Evolutionary conservation across 30 jellyfish, hydroid and myxozoan species (phyloP), one percentile per base, ranked within the genome.

Genomic region (Chironex yamaguchii): DNA sequence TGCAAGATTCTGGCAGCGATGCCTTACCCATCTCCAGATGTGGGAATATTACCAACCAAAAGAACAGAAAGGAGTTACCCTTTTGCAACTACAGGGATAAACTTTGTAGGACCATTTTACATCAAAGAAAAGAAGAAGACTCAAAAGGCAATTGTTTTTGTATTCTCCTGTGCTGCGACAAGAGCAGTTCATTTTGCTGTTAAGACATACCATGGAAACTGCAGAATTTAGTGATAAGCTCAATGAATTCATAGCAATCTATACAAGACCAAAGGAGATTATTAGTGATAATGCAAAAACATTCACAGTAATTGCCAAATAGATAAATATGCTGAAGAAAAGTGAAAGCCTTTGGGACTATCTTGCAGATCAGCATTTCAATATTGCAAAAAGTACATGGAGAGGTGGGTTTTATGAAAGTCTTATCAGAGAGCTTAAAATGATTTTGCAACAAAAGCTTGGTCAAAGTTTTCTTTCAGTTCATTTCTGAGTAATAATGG

Each of bases 281-380:
- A 65, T 65, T 49, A 65, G 85, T 50, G 92, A 82, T 67, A 82
- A 82, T 68, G 92, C 92, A 3, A 48, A 82, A 49, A 82, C 92
- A 20, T 82, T 82, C 67, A 36, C 67, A 49, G 86, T 68, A 11
- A 77, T 85, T 2, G 92, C 92, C 12, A 82, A 65, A 67, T 82
- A 29, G 27, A 36, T 82, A 13, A 36, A 67, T 21, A 68, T 29
- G 23, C 13, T 82, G 1, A 63, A 67, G 36, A 82, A 67, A 67
- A 65, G 85, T 49, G 92, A 82, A 68, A 80, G 68, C 62, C 49
- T 80, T 3, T 83, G 65, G 29, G 84, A 21, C 4, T 80, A 62
- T 33, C 34, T 80, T 13, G n/a, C 58, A 1, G 72, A 62, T 11
- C 83, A 80, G 20, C 35, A 29, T 21, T 80, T 80, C 58, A 78